Evolutionary conservation across 1,140 invertebrate species (phyloP).

Genomic region (Lepidurus packardi): DNA sequence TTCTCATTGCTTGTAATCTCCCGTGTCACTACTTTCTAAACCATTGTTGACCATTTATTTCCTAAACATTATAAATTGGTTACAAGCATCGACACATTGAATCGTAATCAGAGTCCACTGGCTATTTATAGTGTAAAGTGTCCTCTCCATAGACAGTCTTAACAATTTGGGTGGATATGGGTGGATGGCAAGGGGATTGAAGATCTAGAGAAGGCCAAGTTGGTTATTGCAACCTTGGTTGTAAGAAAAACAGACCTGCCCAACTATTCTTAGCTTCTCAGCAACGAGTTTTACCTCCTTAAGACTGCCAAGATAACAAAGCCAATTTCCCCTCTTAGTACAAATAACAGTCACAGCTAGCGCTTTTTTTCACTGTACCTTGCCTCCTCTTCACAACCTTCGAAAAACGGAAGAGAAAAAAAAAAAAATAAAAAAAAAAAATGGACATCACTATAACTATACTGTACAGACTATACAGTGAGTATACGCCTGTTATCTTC

Average conservation of each 20-base stretch:
- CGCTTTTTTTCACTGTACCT: background rate
- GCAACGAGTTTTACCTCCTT: background rate
- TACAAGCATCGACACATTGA: too few species aligned
- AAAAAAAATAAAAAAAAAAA: background rate
- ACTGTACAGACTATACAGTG: too few species aligned
- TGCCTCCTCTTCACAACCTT: too few species aligned
- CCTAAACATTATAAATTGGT: too few species aligned
- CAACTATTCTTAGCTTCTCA: constrained; percentile 4
- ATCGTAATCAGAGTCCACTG: too few species aligned
- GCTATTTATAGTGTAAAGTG: too few species aligned
- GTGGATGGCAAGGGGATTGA: background rate
- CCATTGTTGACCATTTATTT: too few species aligned
- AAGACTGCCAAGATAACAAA: background rate
- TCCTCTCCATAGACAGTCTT: too few species aligned
- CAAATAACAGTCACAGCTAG: background rate
- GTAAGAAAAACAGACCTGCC: background rate
- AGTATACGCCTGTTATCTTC: too few species aligned
- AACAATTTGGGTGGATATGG: background rate
- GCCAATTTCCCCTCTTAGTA: background rate
- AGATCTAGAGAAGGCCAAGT: background rate
- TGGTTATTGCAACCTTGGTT: background rate
- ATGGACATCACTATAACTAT: background rate
- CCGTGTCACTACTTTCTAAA: too few species aligned
- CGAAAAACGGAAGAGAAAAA: background rate
- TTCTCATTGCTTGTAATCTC: too few species aligned